These are phyloP conservation scores for Calameuta pallipes DNA, from an alignment of 2,888 invertebrate species.

Conservation along the genomic window DNA sequence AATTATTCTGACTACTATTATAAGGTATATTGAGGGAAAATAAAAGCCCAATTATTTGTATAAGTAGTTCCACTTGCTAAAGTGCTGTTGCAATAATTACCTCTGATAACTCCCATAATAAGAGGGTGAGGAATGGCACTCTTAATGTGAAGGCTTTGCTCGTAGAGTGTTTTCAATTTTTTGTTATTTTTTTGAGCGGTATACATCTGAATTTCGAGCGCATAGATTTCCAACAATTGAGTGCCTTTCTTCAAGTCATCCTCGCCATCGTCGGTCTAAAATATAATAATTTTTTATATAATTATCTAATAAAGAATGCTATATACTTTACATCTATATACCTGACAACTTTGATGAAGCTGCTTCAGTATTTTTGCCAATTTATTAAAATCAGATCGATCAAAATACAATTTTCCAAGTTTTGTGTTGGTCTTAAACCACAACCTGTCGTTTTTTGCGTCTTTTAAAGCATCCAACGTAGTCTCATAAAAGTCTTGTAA, in stretches of 20 bases:
- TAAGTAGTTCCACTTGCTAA: not conserved
- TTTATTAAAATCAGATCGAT: conserved; percentile 93
- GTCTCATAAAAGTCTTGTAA: conserved; percentile 99
- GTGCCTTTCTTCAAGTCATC: conserved; percentile 98
- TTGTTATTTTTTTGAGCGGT: conserved; percentile 99
- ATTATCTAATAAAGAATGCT: not conserved
- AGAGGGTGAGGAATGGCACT: conserved; percentile 99
- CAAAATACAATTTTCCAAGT: conserved; percentile 97
- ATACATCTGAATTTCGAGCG: conserved; percentile 99
- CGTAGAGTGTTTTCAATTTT: conserved; percentile 94
- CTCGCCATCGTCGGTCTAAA: conserved; percentile 94
- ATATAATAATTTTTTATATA: conserved; percentile 7
- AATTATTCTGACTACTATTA: too few species aligned
- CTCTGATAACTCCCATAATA: conserved; percentile 99
- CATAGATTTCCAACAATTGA: conserved; percentile 97
- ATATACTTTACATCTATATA: conserved; percentile 51
- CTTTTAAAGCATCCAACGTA: conserved; percentile 91
- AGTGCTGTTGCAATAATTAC: conserved; percentile 66
- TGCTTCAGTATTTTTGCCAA: conserved; percentile 97
- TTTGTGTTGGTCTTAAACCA: conserved; percentile 99
- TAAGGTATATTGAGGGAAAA: too few species aligned
- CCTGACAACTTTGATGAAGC: conserved; percentile 96
- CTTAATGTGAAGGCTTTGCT: conserved; percentile 98
- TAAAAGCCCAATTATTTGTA: too few species aligned
- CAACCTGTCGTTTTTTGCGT: conserved; percentile 97